phyloP scores from a whole-genome alignment of 2,797 vertebrate genomes.

The Sparidentex hasta region DNA sequence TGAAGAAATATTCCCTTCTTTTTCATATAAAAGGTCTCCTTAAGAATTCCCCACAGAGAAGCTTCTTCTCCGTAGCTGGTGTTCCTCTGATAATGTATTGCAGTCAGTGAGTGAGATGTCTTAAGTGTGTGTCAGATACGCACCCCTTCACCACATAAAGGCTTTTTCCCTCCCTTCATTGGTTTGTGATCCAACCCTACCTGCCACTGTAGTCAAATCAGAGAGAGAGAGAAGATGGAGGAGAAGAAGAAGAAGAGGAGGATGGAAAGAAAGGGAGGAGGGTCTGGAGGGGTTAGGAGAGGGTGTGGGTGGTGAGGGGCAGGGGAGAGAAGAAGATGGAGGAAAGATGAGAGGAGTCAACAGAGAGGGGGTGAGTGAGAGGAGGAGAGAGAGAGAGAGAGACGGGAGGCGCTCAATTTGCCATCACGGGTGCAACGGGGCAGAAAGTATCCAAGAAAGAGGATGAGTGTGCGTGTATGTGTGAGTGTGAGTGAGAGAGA shows the following conservation, averaged over 20 bases:
- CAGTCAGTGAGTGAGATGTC: constrained; percentile 56
- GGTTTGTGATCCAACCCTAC: constrained; percentile 71
- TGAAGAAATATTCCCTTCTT: constrained; percentile 6
- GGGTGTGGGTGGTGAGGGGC: constrained; percentile 23
- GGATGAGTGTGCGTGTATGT: constrained; percentile 52
- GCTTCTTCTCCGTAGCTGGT: constrained; percentile 25
- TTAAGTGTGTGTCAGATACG: constrained; percentile 67
- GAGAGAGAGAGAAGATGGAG: constrained; percentile 12
- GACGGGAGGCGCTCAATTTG: constrained; percentile 89
- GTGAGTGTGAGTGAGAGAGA: constrained; percentile 23
- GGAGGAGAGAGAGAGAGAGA: constrained; percentile 63
- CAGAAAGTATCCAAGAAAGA: constrained; percentile 88
- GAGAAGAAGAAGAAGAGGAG: neutral
- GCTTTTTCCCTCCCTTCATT: constrained; percentile 58
- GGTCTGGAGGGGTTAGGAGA: constrained; percentile 74
- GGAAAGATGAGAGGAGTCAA: constrained; percentile 86
- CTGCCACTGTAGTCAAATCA: constrained; percentile 73
- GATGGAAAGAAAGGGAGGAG: constrained; percentile 62
- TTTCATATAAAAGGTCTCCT: neutral
- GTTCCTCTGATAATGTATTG: constrained; percentile 43
- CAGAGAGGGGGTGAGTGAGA: constrained; percentile 72
- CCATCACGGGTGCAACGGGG: constrained; percentile 89
- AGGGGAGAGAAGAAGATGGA: constrained; percentile 74
- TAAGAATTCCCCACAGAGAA: constrained; percentile 33
- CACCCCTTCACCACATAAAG: constrained; percentile 70